Percentiles rank a stretch among this genome's conserved stretches.
These are phyloP conservation scores for Ichneumoninae sp. DNA, from an alignment of 2,888 invertebrate genomes.

Conservation along the genomic window DNA sequence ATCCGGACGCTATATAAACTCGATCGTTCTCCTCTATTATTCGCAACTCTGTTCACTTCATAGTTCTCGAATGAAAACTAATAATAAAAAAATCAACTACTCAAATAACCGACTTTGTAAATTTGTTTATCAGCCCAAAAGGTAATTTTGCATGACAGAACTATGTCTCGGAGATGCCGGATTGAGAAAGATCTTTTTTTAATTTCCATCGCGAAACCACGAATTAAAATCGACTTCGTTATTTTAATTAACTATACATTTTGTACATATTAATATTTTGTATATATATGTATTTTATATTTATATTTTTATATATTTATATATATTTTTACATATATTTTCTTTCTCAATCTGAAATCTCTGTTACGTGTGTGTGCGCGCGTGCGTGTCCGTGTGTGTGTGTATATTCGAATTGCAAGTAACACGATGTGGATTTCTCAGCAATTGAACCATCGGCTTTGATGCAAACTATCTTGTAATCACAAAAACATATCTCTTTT, in stretches of 20 bases:
- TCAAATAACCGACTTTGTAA: slow-evolving; percentile 54
- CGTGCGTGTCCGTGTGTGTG: slow-evolving; percentile 6
- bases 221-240: too few relatives aligned
- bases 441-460: not conserved
- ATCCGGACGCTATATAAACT: not conserved
- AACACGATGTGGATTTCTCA: slow-evolving; percentile 13
- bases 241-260: not conserved
- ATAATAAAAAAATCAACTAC: slow-evolving; percentile 51
- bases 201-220: not conserved
- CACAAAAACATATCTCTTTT: not conserved
- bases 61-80: slow-evolving; percentile 42
- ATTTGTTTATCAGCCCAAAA: slow-evolving; percentile 55
- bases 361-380: slow-evolving; percentile 4
- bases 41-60: slow-evolving; percentile 47
- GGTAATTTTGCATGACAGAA: slow-evolving; percentile 36
- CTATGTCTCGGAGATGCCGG: not conserved
- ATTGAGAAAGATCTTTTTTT: not conserved
- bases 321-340: too few relatives aligned
- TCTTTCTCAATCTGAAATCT: not conserved
- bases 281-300: too few relatives aligned
- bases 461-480: not conserved
- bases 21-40: slow-evolving; percentile 27
- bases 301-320: too few relatives aligned
- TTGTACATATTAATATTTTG: not conserved
- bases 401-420: not conserved